phyloP scores from a whole-genome alignment of 2,797 vertebrate species.

The Atherinosoma microstoma region DNA sequence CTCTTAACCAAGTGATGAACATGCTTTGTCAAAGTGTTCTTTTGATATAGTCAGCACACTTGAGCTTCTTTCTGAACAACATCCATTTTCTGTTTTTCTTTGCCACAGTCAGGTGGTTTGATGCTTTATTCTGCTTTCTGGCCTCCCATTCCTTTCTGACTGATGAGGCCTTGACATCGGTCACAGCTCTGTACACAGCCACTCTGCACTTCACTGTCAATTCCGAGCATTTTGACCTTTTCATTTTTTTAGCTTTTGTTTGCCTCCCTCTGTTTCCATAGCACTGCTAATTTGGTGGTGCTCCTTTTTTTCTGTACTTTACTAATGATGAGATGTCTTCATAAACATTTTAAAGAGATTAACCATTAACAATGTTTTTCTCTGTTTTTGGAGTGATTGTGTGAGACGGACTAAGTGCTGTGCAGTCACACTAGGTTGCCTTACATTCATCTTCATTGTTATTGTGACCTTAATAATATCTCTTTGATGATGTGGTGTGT shows the following conservation, averaged over 20 bases:
- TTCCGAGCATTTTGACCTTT: slow-evolving; percentile 61
- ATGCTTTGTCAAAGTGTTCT: slow-evolving; percentile 26
- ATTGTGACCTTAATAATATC: slow-evolving; percentile 70
- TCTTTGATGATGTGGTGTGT: slow-evolving; percentile 47
- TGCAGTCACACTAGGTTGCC: slow-evolving; percentile 60
- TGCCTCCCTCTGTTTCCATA: slow-evolving; percentile 15
- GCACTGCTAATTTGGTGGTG: slow-evolving; percentile 32
- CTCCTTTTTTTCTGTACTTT: slow-evolving; percentile 24
- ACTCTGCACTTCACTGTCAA: slow-evolving; percentile 60
- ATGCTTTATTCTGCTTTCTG: slow-evolving; percentile 70
- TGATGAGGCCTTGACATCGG: slow-evolving; percentile 69
- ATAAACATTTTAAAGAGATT: slow-evolving; percentile 53
- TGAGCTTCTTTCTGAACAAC: slow-evolving; percentile 16
- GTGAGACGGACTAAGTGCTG: slow-evolving; percentile 51
- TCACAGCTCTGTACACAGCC: slow-evolving; percentile 64
- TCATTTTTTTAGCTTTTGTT: slow-evolving; percentile 35
- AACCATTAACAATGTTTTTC: slow-evolving; percentile 51
- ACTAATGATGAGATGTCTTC: slow-evolving; percentile 45
- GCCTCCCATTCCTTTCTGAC: slow-evolving; percentile 45
- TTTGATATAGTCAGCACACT: slow-evolving; percentile 8
- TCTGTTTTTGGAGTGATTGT: slow-evolving; percentile 48
- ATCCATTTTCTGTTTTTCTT: slow-evolving; percentile 47
- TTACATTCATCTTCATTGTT: slow-evolving; percentile 71
- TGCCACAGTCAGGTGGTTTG: slow-evolving; percentile 58
- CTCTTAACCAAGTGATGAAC: background rate